phyloP scores from a whole-genome alignment of 2,797 vertebrate species.

The Erethizon dorsatum region DNA sequence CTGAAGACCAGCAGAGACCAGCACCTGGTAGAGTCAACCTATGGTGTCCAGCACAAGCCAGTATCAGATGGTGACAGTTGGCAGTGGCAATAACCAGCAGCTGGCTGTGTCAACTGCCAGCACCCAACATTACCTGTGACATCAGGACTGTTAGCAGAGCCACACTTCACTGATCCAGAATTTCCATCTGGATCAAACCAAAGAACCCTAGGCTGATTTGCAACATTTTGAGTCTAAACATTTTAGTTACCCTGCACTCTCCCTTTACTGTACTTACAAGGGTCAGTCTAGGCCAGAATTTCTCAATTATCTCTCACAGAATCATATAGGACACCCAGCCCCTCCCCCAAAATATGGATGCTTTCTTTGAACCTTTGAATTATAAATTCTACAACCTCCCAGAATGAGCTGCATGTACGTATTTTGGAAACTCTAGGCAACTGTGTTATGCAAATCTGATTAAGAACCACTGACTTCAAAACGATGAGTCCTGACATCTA shows the following conservation, averaged over 20 bases:
- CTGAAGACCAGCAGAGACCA: background rate
- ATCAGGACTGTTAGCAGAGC: background rate
- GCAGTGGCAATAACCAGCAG: background rate
- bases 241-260: background rate
- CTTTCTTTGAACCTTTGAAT: background rate
- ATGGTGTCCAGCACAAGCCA: background rate
- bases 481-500: constrained; percentile 11
- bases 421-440: constrained; percentile 18
- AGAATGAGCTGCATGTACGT: background rate
- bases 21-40: background rate
- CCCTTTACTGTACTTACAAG: background rate
- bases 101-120: background rate
- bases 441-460: background rate
- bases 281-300: background rate
- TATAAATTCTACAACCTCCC: background rate
- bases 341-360: background rate
- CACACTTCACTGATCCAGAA: background rate
- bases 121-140: background rate
- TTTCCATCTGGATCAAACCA: background rate
- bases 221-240: background rate
- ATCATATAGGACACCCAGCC: background rate
- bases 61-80: background rate
- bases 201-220: background rate
- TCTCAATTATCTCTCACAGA: background rate
- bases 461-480: constrained; percentile 32